Evolutionary conservation across 2,113 vertebrate species (phyloP), one percentile per base, ranked within the genome.

Genomic region (Ifrita kowaldi): DNA sequence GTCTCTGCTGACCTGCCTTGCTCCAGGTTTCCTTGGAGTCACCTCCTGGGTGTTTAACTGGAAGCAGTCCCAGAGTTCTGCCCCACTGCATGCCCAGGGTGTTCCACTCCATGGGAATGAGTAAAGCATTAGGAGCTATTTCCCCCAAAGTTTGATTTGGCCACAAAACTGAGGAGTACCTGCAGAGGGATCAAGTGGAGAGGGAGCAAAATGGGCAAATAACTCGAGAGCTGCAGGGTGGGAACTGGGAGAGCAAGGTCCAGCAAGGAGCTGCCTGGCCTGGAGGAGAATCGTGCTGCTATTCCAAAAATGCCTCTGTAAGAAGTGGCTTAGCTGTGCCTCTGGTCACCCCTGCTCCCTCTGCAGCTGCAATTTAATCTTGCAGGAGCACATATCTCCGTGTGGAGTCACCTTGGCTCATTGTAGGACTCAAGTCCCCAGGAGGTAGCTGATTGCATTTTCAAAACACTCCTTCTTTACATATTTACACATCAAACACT

Each of bases 401-500:
- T 69, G 87, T 50, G 30, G 91, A 95, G 96, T 95, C 82, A 80
- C 89, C 88, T 92, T 96, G 96, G 91, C 89, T 97, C 83, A 5
- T 11, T 44, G 88, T 4, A 76, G 84, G 73, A 67, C 91, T 94
- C 53, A 1, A 37, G 90, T 81, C 93, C 87, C 84, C 94, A 41
- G 94, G 97, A 93, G 95, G 96, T 12, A 46, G 84, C 90, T 76
- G 88, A 95, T 2, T 84, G 78, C 89, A 79, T 96, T 96, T 97
- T 92, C 63, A 65, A 95, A 94, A 84, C 89, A 44, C 90, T 95
- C 93, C 93, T 95, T 81, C 93, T 95, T 93, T 94, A 93, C 94
- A 94, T 97, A 96, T 96, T 97, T 97, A 96, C 94, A 97, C 94
- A 95, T 95, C 95, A 97, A 96, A 95, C 89, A 35, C 84, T 64